Conservation (phyloP, 2,113 vertebrate species). For the Salvelinus alpinus region DNA sequence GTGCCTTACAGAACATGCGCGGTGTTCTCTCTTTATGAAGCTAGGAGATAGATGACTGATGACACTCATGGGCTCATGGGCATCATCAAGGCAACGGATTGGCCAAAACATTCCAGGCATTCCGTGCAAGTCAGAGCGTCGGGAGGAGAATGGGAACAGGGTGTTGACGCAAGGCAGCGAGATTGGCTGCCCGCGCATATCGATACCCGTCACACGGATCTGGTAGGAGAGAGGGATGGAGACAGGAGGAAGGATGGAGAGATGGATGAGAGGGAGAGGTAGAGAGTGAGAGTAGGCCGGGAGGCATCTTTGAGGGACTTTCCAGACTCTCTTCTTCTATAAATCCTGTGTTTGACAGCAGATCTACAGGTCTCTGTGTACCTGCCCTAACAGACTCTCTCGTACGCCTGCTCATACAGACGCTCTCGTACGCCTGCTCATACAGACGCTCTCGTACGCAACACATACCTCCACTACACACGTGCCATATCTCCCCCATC, state of each 20-base stretch:
- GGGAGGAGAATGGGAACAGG: background rate
- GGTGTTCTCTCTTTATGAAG: background rate
- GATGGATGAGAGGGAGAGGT: conserved; percentile 1
- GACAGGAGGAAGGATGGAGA: background rate
- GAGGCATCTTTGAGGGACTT: conserved; percentile 59
- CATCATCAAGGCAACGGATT: background rate
- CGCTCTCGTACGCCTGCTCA: conserved; percentile 33
- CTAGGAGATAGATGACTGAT: background rate
- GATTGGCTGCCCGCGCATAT: background rate
- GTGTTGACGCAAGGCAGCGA: too few species aligned
- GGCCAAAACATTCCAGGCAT: conserved; percentile 1
- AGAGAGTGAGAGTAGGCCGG: conserved; percentile 43
- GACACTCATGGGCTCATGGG: conserved; percentile 4
- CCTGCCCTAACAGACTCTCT: conserved; percentile 1
- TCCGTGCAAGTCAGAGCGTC: conserved; percentile 7
- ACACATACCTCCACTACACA: conserved; percentile 9
- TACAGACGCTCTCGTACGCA: background rate
- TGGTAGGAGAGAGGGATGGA: conserved; percentile 3
- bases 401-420: conserved; percentile 22
- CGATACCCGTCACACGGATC: conserved; percentile 33
- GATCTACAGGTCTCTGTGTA: conserved; percentile 15
- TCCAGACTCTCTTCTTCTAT: conserved; percentile 48
- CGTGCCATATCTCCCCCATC: too few species aligned
- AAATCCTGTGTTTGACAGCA: conserved; percentile 62
- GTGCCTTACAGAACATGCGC: too few species aligned